phyloP scores from a whole-genome alignment of 1,140 invertebrate species.

The Cyclina sinensis region DNA sequence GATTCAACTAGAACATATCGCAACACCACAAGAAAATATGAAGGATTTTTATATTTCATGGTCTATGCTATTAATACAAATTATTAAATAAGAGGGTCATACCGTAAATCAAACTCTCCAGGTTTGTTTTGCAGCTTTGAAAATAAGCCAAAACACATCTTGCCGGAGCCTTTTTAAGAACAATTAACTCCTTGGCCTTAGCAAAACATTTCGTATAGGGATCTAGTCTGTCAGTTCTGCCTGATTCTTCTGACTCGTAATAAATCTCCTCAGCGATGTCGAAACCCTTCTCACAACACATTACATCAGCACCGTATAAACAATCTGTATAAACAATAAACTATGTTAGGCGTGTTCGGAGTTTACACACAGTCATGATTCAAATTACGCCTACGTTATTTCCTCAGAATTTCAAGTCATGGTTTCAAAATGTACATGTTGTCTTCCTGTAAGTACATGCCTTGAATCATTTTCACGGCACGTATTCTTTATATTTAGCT shows the following conservation, averaged over 20 bases:
- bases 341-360: too few species aligned
- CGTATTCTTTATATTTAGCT: too few species aligned
- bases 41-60: neutral
- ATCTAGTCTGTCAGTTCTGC: neutral
- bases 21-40: neutral
- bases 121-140: neutral
- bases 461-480: too few species aligned
- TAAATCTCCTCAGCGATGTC: neutral
- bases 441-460: too few species aligned
- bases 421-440: too few species aligned
- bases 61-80: too few species aligned
- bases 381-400: too few species aligned
- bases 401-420: too few species aligned
- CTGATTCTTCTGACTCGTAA: neutral
- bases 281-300: neutral
- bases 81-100: neutral
- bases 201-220: neutral
- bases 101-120: neutral
- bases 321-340: neutral
- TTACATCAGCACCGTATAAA: neutral
- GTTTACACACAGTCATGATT: too few species aligned
- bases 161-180: neutral
- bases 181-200: neutral
- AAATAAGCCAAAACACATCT: neutral
- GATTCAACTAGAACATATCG: neutral